These are phyloP conservation scores for Euzetes globulus DNA, from an alignment of 2,888 invertebrate genomes.

Conservation along the genomic window DNA sequence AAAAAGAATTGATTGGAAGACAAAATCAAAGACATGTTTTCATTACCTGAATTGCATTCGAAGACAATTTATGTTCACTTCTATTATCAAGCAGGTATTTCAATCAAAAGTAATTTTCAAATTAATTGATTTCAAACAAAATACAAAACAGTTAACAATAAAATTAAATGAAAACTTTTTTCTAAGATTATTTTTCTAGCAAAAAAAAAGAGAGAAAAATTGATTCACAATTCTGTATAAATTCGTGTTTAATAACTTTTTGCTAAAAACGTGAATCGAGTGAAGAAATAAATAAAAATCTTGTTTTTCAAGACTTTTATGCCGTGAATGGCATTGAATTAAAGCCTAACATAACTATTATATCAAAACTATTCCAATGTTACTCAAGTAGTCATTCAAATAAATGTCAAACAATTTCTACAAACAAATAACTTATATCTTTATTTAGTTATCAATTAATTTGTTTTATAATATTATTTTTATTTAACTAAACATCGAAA, in stretches of 20 bases:
- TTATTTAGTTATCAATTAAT: too few relatives aligned
- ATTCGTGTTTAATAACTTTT: not conserved
- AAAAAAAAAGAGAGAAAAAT: not conserved
- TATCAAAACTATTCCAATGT: not conserved
- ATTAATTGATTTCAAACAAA: not conserved
- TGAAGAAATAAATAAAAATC: not conserved
- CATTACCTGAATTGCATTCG: not conserved
- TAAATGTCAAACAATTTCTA: not conserved
- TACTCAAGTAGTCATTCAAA: not conserved
- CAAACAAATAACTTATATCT: too few relatives aligned
- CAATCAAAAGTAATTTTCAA: not conserved
- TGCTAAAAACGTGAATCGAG: not conserved
- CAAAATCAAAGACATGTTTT: not conserved
- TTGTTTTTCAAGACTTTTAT: not conserved
- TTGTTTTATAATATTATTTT: too few relatives aligned
- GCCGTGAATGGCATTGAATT: slow-evolving; percentile 13
- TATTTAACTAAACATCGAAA: too few relatives aligned
- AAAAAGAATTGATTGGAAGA: not conserved
- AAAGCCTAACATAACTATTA: not conserved
- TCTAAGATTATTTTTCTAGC: too few relatives aligned
- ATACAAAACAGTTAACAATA: too few relatives aligned
- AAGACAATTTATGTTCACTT: not conserved
- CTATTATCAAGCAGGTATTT: not conserved
- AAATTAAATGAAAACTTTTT: too few relatives aligned
- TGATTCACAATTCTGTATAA: not conserved